These are phyloP conservation scores for Conger conger DNA, from an alignment of 2,113 vertebrate species.

Conservation along the genomic window DNA sequence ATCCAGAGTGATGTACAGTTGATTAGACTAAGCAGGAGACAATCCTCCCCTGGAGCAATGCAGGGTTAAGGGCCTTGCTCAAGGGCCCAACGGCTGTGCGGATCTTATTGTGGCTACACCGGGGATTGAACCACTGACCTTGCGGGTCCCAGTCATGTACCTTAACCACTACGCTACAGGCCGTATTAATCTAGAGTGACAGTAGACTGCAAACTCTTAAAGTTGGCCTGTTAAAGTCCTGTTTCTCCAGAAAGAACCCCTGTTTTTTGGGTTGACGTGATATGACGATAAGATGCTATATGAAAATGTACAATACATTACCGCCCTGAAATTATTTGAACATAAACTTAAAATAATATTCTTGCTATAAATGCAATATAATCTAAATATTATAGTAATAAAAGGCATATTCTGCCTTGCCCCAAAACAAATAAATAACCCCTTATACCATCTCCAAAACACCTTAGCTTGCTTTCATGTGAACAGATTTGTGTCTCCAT, in stretches of 20 bases:
- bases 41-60: no score
- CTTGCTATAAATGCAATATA: neutral
- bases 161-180: no score
- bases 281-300: neutral
- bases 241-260: neutral
- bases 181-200: conserved; percentile 27
- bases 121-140: no score
- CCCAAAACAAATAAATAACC: neutral
- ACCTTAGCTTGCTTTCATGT: conserved; percentile 15
- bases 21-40: no score
- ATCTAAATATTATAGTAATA: neutral
- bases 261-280: neutral
- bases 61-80: no score
- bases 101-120: no score
- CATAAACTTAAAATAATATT: neutral
- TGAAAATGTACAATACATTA: neutral
- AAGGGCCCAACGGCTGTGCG: no score
- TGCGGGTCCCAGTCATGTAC: no score
- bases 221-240: neutral
- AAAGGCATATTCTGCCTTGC: conserved; percentile 6
- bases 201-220: conserved; percentile 20
- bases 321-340: neutral
- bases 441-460: neutral
- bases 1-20: no score
- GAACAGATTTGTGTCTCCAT: conserved; percentile 22